phyloP scores from a whole-genome alignment of 2,888 invertebrate species.

The Rhorus exstirpatorius region DNA sequence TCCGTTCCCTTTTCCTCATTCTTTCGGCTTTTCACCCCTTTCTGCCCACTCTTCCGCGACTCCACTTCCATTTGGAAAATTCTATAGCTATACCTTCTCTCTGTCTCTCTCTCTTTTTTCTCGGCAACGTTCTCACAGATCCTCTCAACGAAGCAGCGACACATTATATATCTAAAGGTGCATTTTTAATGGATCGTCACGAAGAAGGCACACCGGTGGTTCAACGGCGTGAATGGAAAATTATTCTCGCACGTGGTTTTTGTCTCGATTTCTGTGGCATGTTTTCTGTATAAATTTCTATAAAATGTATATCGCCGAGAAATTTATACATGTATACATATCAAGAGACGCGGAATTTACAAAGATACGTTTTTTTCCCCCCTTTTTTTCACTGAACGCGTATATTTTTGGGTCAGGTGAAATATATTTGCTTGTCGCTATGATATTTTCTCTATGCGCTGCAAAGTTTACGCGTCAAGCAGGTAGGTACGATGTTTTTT shows the following conservation, averaged over 20 bases:
- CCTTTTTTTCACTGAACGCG: neutral
- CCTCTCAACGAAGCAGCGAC: slow-evolving; percentile 19
- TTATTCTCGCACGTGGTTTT: slow-evolving; percentile 50
- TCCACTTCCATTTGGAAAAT: slow-evolving; percentile 33
- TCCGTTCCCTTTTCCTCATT: slow-evolving; percentile 41
- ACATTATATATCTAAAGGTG: slow-evolving; percentile 29
- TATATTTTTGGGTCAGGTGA: neutral
- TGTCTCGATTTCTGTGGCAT: slow-evolving; percentile 7
- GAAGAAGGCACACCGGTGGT: slow-evolving; percentile 52
- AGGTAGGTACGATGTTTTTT: slow-evolving; percentile 34
- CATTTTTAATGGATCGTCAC: slow-evolving; percentile 54
- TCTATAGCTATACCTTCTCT: slow-evolving; percentile 18
- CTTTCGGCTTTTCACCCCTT: slow-evolving; percentile 2
- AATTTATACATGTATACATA: neutral
- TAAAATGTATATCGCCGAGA: neutral
- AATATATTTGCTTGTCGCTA: slow-evolving; percentile 2
- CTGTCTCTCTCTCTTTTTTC: slow-evolving; percentile 16
- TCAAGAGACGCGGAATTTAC: neutral
- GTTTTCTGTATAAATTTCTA: neutral
- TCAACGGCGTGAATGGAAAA: slow-evolving; percentile 55
- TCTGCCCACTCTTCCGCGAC: neutral
- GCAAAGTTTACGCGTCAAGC: slow-evolving; percentile 22
- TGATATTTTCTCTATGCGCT: slow-evolving; percentile 12
- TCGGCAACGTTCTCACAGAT: slow-evolving; percentile 37
- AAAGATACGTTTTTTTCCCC: too few species aligned